Evolutionary conservation across 2,797 vertebrate genomes (phyloP).

Genomic region (Pterois miles): DNA sequence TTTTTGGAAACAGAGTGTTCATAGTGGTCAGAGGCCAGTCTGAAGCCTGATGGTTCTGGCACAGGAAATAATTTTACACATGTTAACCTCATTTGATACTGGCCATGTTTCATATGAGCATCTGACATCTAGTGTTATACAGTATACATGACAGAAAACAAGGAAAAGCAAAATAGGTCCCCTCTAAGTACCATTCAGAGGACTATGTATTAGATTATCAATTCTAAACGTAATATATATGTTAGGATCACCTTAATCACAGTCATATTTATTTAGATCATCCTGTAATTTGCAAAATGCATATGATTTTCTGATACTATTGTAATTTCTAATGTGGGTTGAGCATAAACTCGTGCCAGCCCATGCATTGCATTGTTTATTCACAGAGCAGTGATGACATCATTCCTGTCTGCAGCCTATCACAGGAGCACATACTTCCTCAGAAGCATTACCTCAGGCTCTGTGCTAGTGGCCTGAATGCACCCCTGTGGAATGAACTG

Average conservation of each 20-base stretch:
- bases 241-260: not conserved
- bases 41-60: no score
- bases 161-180: no score
- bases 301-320: not conserved
- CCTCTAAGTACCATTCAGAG: not conserved
- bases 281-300: not conserved
- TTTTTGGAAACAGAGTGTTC: no score
- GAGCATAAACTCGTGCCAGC: not conserved
- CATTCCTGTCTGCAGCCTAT: not conserved
- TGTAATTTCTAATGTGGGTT: not conserved
- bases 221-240: not conserved
- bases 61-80: no score
- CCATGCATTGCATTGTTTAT: not conserved
- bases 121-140: no score
- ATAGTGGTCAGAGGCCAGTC: no score
- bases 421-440: not conserved
- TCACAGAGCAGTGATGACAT: not conserved
- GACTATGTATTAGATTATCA: not conserved
- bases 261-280: slow-evolving; percentile 7
- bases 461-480: not conserved
- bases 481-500: slow-evolving; percentile 27
- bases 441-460: not conserved
- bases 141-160: no score
- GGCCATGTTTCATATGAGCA: no score
- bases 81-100: no score